Evolutionary conservation across 2,888 invertebrate genomes (phyloP).

Genomic region (Syrphus vitripennis): DNA sequence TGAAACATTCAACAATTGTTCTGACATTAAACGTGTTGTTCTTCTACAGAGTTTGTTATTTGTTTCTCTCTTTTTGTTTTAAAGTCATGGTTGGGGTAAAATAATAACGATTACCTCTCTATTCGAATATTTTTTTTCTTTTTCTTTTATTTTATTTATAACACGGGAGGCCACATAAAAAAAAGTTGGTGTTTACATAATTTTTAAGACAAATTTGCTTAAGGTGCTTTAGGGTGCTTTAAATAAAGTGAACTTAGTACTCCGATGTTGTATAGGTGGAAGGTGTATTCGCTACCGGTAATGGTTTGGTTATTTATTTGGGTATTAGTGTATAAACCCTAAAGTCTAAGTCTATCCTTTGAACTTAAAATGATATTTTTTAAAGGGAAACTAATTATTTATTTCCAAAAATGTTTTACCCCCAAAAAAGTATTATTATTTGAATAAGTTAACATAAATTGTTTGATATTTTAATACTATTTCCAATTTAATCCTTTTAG

Average conservation of each 20-base stretch:
- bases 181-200: background rate
- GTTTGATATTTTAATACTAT: no score
- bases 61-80: background rate
- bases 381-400: background rate
- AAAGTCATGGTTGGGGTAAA: background rate
- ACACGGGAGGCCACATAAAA: background rate
- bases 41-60: background rate
- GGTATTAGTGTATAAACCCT: background rate
- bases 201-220: background rate
- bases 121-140: background rate
- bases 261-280: background rate
- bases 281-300: background rate
- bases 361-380: background rate
- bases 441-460: no score
- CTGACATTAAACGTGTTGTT: background rate
- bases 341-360: background rate
- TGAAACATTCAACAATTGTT: constrained; percentile 12
- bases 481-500: no score
- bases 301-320: background rate
- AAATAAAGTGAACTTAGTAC: background rate
- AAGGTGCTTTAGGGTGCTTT: background rate
- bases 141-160: background rate
- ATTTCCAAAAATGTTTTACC: no score
- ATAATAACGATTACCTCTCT: background rate
- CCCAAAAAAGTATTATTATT: no score